phyloP scores from a whole-genome alignment of 2,113 vertebrate genomes.

The Turnix velox region DNA sequence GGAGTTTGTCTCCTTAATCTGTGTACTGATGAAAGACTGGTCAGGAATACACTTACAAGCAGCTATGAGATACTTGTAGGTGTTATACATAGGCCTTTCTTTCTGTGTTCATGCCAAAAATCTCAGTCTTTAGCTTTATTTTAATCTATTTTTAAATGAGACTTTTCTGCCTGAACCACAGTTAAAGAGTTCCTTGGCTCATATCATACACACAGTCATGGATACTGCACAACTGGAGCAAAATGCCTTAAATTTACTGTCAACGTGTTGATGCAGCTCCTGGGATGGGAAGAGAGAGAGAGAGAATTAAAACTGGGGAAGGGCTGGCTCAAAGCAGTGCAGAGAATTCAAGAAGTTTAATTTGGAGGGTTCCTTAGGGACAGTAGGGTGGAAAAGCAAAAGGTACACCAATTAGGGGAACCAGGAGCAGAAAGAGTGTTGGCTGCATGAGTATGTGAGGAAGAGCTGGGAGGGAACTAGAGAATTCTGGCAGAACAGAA shows the following conservation, averaged over 20 bases:
- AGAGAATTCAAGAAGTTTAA: background rate
- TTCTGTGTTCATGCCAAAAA: background rate
- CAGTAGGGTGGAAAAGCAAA: background rate
- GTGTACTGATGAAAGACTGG: background rate
- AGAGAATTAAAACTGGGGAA: background rate
- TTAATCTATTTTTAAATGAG: background rate
- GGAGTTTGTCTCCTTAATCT: background rate
- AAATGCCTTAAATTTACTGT: background rate
- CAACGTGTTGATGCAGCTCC: background rate
- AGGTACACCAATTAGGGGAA: background rate
- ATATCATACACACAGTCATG: background rate
- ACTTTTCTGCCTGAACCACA: background rate
- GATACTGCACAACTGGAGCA: background rate
- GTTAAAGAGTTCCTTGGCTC: background rate
- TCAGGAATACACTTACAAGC: background rate
- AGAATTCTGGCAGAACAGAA: background rate
- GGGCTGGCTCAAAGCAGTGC: background rate
- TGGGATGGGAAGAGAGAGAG: background rate
- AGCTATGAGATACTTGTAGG: background rate
- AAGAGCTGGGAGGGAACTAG: background rate
- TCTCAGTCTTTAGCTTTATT: background rate
- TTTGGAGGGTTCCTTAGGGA: background rate
- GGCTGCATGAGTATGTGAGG: fast-evolving
- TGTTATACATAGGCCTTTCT: background rate
- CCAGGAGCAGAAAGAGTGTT: background rate